phyloP scores from a whole-genome alignment of 2,888 invertebrate genomes.

The Hirudinaria manillensis region DNA sequence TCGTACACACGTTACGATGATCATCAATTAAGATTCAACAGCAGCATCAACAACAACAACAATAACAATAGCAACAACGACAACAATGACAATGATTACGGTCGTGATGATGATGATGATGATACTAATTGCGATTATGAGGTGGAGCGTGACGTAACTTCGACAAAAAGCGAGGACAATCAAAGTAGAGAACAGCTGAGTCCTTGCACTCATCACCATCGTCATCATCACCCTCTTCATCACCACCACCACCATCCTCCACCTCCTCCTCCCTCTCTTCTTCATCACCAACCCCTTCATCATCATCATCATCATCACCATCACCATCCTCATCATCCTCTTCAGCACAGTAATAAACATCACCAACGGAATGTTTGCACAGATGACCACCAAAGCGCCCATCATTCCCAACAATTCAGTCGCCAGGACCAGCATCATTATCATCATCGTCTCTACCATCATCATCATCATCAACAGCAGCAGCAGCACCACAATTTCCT shows the following conservation, averaged over 20 bases:
- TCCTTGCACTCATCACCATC: conserved; percentile 22
- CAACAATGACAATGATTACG: neutral
- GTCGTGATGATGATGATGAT: conserved; percentile 13
- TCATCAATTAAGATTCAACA: neutral
- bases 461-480: neutral
- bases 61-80: neutral
- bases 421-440: conserved; percentile 15
- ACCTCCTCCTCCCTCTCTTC: neutral
- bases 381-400: too few relatives aligned
- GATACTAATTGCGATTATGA: conserved; percentile 5
- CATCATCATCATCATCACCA: neutral
- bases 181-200: neutral
- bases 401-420: neutral
- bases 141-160: neutral
- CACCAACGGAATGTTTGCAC: conserved; percentile 4
- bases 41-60: neutral
- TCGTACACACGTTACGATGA: neutral
- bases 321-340: neutral
- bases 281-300: neutral
- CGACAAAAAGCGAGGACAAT: neutral
- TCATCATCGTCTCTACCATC: neutral
- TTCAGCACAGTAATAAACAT: neutral
- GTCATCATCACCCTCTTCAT: conserved; percentile 15
- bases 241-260: neutral
- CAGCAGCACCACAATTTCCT: neutral